These are phyloP conservation scores for Holcopasites calliopsidis DNA, from an alignment of 1,140 invertebrate species.

Conservation along the genomic window DNA sequence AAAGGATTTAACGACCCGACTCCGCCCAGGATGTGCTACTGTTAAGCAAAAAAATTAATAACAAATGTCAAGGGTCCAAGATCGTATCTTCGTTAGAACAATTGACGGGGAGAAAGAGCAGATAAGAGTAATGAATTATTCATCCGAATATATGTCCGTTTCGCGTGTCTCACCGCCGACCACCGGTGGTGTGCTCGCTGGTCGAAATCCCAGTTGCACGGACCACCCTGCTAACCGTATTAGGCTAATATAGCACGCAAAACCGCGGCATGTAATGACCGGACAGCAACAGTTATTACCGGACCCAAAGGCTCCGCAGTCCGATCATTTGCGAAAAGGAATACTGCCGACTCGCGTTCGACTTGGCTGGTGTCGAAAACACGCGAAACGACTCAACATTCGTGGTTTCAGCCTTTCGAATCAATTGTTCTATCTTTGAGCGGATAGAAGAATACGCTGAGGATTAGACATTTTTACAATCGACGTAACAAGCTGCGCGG, in stretches of 20 bases:
- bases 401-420: conserved; percentile 44
- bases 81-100: background rate
- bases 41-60: background rate
- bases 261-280: conserved; percentile 59
- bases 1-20: background rate
- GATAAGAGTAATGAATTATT: conserved; percentile 17
- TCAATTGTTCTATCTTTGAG: conserved; percentile 1
- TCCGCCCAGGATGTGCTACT: background rate
- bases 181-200: conserved; percentile 4
- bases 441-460: conserved; percentile 28
- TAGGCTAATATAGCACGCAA: conserved; percentile 62
- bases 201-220: conserved; percentile 17
- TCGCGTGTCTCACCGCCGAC: conserved; percentile 9
- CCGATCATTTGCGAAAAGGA: conserved; percentile 30
- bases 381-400: conserved; percentile 49
- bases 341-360: conserved; percentile 15
- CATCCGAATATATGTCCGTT: background rate
- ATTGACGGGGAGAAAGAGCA: background rate
- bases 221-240: conserved; percentile 69
- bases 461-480: background rate
- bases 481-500: background rate
- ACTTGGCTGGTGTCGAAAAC: conserved; percentile 45
- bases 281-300: conserved; percentile 59
- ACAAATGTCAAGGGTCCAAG: background rate
- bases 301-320: conserved; percentile 51